These are phyloP conservation scores for Rhinolophus ferrumequinum DNA, from an alignment of 2,113 vertebrate genomes.

Conservation along the genomic window DNA sequence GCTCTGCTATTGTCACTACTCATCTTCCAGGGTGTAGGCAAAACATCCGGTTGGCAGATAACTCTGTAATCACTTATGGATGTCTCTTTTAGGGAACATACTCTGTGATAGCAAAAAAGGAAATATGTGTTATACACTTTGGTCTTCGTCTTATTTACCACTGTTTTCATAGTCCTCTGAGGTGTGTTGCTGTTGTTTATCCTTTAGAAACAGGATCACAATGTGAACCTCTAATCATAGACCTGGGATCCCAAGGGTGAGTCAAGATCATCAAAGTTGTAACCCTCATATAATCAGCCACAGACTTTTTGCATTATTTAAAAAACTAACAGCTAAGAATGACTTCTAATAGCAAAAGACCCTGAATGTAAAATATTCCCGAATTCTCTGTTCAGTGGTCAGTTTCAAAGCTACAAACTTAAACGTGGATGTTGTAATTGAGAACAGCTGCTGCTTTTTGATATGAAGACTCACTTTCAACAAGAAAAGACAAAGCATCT, in stretches of 20 bases:
- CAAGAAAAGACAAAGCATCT: conserved; percentile 73
- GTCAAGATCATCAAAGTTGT: not conserved
- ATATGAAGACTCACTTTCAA: conserved; percentile 78
- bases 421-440: conserved; percentile 79
- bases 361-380: not conserved
- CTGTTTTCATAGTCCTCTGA: not conserved
- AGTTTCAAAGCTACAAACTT: conserved; percentile 73
- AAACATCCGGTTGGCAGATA: conserved; percentile 79
- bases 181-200: not conserved
- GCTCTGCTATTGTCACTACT: conserved; percentile 61
- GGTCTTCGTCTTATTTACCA: not conserved
- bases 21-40: conserved; percentile 63
- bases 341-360: not conserved
- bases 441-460: conserved; percentile 80
- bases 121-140: not conserved
- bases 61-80: conserved; percentile 74
- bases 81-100: conserved; percentile 60
- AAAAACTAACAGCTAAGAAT: not conserved
- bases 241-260: not conserved
- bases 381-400: conserved; percentile 64
- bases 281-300: not conserved
- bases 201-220: not conserved
- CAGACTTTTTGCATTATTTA: not conserved
- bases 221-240: not conserved
- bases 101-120: not conserved